phyloP scores from a whole-genome alignment of 1,140 invertebrate species.

The Frieseomelitta varia region DNA sequence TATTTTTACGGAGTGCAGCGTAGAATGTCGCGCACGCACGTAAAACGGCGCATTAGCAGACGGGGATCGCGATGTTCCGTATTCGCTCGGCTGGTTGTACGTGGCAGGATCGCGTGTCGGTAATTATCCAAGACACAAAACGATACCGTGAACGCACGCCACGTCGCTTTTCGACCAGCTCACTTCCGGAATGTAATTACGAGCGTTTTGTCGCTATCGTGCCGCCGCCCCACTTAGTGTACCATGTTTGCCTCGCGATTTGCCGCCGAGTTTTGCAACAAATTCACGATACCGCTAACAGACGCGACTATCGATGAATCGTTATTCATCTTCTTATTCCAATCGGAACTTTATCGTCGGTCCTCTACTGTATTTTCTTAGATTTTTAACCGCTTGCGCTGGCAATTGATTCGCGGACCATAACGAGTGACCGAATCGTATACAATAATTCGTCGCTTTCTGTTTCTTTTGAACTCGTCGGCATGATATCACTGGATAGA shows the following conservation, averaged over 20 bases:
- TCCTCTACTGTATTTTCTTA: neutral
- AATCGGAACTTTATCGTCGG: conserved; percentile 33
- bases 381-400: too few species aligned
- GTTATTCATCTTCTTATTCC: conserved; percentile 10
- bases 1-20: conserved; percentile 14
- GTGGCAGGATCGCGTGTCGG: conserved; percentile 47
- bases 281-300: neutral
- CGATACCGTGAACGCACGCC: conserved; percentile 47
- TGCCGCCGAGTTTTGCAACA: conserved; percentile 34
- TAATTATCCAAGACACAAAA: conserved; percentile 58
- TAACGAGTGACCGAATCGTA: too few species aligned
- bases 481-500: too few species aligned
- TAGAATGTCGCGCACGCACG: neutral
- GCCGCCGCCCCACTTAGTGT: neutral
- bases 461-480: too few species aligned
- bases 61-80: neutral
- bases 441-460: too few species aligned
- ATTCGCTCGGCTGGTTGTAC: neutral
- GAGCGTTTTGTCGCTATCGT: conserved; percentile 53
- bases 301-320: conserved; percentile 10
- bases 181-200: conserved; percentile 64
- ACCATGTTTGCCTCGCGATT: conserved; percentile 28
- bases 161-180: conserved; percentile 53
- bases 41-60: conserved; percentile 15
- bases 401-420: too few species aligned